Evolutionary conservation across 2,113 vertebrate genomes (phyloP), one percentile per base, ranked within the genome.

Genomic region (Cololabis saira): DNA sequence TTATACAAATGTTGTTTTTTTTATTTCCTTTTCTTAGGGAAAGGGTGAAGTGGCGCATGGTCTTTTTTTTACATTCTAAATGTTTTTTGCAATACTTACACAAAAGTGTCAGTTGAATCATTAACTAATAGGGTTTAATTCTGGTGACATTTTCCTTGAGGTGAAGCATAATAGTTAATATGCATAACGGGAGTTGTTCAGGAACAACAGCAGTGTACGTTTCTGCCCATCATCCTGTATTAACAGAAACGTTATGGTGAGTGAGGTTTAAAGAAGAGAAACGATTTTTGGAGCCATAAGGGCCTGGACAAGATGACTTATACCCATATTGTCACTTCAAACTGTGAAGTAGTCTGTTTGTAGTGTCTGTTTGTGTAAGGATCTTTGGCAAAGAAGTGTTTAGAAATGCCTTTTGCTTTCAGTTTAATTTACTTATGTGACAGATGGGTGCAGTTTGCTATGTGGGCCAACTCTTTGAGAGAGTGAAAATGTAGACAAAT

Each of bases 361-460:
- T 55, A 22, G 65, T 67, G 67, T 61, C 62, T 71, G 61, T 73
- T 80, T 80, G 64, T 60, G 10, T 57, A 37, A 54, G 33, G 45
- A 70, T 82, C 43, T 71, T 69, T 72, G 61, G 50, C 69, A 67
- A 41, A 61, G 43, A 74, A 52, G 64, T 68, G 48, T 78, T 82
- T 60, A 74, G 58, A 83, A 48, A 0, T 56, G 60, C 47, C 61
- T 71, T 78, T 78, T 80, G 60, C 51, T 64, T 80, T 77, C 55
- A 56, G 61, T 81, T 75, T 70, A 63, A 67, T 61, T 78, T 49
- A 68, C 42, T 67, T 66, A 57, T 54, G 64, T 77, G 80, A 78
- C 71, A 84, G 17, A 85, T 85, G 67, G 75, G 58, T 58, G 62
- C 73, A 68, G 74, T 72, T 69, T 87, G 59, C 73, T 16, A 22